These are phyloP conservation scores for Apodemus agrarius DNA, from an alignment of 2,797 vertebrate genomes.

Conservation along the genomic window DNA sequence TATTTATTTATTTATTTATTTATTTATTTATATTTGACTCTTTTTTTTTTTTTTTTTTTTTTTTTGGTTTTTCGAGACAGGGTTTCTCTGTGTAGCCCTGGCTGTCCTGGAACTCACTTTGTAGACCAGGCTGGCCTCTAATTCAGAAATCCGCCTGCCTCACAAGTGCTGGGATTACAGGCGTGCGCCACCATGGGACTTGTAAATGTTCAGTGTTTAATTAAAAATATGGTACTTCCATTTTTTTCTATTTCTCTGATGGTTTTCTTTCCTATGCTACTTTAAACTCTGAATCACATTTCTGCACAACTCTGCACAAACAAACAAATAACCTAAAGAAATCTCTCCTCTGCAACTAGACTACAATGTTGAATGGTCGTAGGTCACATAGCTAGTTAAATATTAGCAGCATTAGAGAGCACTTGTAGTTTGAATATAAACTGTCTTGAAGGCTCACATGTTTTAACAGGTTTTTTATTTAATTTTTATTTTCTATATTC, in stretches of 20 bases:
- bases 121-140: too few relatives aligned
- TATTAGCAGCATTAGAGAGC: background rate
- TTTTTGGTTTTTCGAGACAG: background rate
- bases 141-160: too few relatives aligned
- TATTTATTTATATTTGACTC: background rate
- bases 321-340: background rate
- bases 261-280: background rate
- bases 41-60: background rate
- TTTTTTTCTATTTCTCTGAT: background rate
- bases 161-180: too few relatives aligned
- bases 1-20: background rate
- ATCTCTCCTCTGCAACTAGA: background rate
- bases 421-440: background rate
- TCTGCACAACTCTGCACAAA: background rate
- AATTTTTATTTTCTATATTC: too few relatives aligned
- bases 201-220: background rate
- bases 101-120: too few relatives aligned
- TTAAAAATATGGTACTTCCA: background rate
- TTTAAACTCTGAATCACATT: background rate
- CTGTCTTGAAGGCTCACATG: background rate
- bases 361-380: background rate
- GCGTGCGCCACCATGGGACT: too few relatives aligned
- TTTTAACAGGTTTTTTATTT: too few relatives aligned
- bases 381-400: background rate
- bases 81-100: too few relatives aligned